These are phyloP conservation scores for Drosophila nigritarsus DNA, from an alignment of 2,888 invertebrate genomes.

Conservation along the genomic window DNA sequence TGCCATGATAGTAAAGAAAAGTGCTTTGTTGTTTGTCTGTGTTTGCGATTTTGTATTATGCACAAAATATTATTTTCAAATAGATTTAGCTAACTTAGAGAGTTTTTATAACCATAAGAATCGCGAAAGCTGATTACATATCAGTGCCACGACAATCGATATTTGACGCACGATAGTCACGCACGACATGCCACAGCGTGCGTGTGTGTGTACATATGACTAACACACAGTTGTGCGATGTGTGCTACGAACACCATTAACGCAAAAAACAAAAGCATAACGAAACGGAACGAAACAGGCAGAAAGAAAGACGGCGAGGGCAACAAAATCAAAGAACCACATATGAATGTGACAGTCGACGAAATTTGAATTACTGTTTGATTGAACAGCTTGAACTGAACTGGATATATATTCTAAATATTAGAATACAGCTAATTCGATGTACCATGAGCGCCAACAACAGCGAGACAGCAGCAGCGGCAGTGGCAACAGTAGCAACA, in stretches of 20 bases:
- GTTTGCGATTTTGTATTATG: not conserved
- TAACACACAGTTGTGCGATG: slow-evolving; percentile 24
- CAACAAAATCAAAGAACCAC: slow-evolving; percentile 26
- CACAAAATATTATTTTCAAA: not conserved
- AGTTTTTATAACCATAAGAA: not conserved
- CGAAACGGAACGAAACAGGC: slow-evolving; percentile 36
- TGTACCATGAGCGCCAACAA: slow-evolving; percentile 53
- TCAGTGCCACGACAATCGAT: slow-evolving; percentile 20
- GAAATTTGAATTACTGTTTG: slow-evolving; percentile 27
- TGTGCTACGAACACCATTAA: slow-evolving; percentile 28
- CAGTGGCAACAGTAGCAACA: slow-evolving; percentile 6
- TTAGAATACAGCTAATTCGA: slow-evolving; percentile 12
- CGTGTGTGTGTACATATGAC: slow-evolving; percentile 38
- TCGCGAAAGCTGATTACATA: not conserved
- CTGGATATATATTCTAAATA: slow-evolving; percentile 10
- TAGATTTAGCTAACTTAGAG: not conserved
- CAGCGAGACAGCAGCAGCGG: slow-evolving; percentile 27
- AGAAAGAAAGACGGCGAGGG: slow-evolving; percentile 40
- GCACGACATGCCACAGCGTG: slow-evolving; percentile 1
- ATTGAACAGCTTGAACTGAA: slow-evolving; percentile 15
- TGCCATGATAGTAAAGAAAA: not conserved
- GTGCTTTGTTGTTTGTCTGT: no score
- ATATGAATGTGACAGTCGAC: slow-evolving; percentile 21
- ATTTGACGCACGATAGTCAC: not conserved
- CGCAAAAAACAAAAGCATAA: slow-evolving; percentile 27